Percentiles rank a stretch among this genome's conserved stretches.
phyloP scores from a whole-genome alignment of 2,797 vertebrate species.

The Schizothorax lantsangensis region DNA sequence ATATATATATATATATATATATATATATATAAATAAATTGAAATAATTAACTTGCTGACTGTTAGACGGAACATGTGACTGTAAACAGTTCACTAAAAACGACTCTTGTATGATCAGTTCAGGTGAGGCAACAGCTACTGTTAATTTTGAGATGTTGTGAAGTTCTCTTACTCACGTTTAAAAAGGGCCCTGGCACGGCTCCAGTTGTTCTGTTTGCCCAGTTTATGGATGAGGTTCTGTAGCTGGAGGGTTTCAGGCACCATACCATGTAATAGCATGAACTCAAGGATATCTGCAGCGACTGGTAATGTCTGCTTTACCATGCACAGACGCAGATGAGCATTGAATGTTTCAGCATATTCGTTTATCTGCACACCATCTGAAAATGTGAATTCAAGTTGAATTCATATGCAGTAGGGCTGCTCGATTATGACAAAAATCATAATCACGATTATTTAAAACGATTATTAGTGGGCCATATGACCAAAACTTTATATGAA shows the following conservation, averaged over 20 bases:
- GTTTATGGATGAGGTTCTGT: constrained; percentile 84
- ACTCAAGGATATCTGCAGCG: constrained; percentile 84
- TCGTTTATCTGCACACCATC: constrained; percentile 77
- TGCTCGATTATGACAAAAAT: no score
- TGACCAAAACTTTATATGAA: no score
- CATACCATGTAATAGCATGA: constrained; percentile 88
- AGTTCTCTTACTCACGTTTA: constrained; percentile 83
- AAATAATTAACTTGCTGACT: no score
- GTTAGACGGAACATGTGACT: background rate
- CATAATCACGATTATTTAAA: no score
- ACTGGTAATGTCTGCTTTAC: constrained; percentile 83
- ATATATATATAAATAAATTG: no score
- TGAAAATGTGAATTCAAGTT: constrained; percentile 62
- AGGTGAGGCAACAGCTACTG: background rate
- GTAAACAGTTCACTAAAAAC: no score
- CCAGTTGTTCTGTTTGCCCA: constrained; percentile 90
- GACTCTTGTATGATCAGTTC: background rate
- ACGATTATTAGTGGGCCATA: no score
- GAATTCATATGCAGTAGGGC: background rate
- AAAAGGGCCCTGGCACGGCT: constrained; percentile 87
- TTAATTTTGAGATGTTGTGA: background rate
- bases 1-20: no score
- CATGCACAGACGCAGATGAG: constrained; percentile 84
- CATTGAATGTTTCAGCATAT: constrained; percentile 83
- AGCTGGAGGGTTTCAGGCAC: constrained; percentile 79